Base-by-base conservation (phyloP, 2,888 invertebrate species). In the Epinotia nisella region DNA sequence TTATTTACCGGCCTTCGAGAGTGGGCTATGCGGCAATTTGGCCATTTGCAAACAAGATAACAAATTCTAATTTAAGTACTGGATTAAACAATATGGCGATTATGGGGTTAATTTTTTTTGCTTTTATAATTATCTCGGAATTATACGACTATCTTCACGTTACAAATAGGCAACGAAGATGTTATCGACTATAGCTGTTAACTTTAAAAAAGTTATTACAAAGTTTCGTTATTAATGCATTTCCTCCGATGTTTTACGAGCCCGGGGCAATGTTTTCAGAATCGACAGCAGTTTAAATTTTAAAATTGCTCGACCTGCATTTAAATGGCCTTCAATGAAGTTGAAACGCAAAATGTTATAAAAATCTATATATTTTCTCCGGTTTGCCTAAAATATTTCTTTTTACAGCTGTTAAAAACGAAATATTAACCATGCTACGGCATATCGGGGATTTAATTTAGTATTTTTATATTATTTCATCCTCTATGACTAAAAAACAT, bases 251-350 rank as follows among this genome's bases (percentile, higher is more conserved):
- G 80, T 79, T 81, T 81, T 78, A 71, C 53, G 65, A 74, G 76
- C 80, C 80, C 75, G 73, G 74, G 82, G 81, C 81, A 68, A 80
- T 82, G 80, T 79, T 80, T 79, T 81, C 78, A 80, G 82, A 72
- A 66, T 75, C 68, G 58, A 72, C 74, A 74, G 76, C 74, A 76
- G 71, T 75, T 80, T 79, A 79, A 78, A 65, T 65, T 75, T 75
- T 75, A 72, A 75, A 72, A 76, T 82, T 73, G 77, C 77, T 70
- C 77, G 76, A 69, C 67, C 80, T 78, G 81, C 82, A 81, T 82
- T 83, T 84, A 81, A 80, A 82, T 82, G 80, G 80, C 71, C 75
- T 67, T 80, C 78, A 79, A 79, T 80, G 82, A 82, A 79, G 80
- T 74, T 39, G 73, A 73, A 67, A 67, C 41, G 29, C 58, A 39